Evolutionary conservation across 2,797 vertebrate genomes (phyloP).

Genomic region (Diplodus sargus): DNA sequence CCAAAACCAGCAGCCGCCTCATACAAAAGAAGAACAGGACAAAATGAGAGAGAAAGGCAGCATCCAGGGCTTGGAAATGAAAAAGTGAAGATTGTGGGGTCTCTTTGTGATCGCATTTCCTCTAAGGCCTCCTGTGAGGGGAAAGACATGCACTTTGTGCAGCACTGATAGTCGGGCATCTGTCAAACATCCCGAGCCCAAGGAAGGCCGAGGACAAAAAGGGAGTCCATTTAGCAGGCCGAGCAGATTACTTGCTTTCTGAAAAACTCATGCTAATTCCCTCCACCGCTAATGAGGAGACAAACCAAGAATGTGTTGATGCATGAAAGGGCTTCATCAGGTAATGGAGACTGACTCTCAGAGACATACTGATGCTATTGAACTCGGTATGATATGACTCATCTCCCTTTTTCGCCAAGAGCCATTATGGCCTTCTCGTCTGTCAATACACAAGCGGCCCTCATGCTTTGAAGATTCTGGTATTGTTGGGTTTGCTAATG

Average conservation of each 20-base stretch:
- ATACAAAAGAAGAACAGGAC: conserved; percentile 73
- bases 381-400: conserved; percentile 23
- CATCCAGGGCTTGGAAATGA: conserved; percentile 69
- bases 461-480: conserved; percentile 24
- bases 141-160: conserved; percentile 68
- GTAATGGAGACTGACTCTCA: conserved; percentile 36
- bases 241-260: conserved; percentile 19
- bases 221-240: conserved; percentile 55
- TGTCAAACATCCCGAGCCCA: conserved; percentile 51
- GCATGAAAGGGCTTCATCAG: conserved; percentile 20
- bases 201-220: conserved; percentile 33
- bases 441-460: conserved; percentile 13
- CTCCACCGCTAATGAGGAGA: conserved; percentile 48
- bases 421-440: background rate
- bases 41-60: conserved; percentile 65
- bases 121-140: conserved; percentile 58
- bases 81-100: conserved; percentile 70
- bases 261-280: conserved; percentile 46
- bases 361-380: conserved; percentile 11
- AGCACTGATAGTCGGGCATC: conserved; percentile 47
- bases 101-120: conserved; percentile 63
- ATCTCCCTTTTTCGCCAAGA: background rate
- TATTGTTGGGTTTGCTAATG: conserved; percentile 16
- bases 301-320: conserved; percentile 34
- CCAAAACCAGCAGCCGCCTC: conserved; percentile 71